Evolutionary conservation across 2,113 vertebrate species (phyloP), one percentile per base, ranked within the genome.

Genomic region (Columba livia): DNA sequence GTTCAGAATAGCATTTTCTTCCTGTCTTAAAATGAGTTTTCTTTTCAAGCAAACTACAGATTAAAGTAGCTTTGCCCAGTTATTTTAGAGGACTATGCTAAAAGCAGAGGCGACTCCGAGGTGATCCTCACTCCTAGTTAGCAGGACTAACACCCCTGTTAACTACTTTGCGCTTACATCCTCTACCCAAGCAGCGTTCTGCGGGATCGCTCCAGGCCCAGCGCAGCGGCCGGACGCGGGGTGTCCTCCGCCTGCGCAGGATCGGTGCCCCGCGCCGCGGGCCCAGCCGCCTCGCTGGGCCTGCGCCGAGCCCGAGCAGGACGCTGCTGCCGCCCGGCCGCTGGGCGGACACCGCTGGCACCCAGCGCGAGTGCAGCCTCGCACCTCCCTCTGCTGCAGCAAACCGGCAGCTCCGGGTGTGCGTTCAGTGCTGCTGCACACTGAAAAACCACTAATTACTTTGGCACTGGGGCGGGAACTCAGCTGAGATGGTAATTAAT

Each of bases 241-340:
- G 56, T 12, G 48, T 69, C 51, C 62, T 24, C 48, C 42, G 15
- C 16, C 15, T 44, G 44, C 44, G 17, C 44, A 44, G 44, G 44
- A 44, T 44, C 44, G 44, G 44, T 47, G 44, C 13, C 44, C 44
- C 9, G 44, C 17, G 44, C 18, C 18, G 18, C 44, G 8, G 44
- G 31, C 61, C n/a, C 51, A 32, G 12, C 9, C 65, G 19, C 24
- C 67, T 65, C 40, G 4, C 62, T 54, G n/a, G n/a, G 44, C 44
- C 23, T 25, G 12, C 7, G 62, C 38, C 15, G 47, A 42, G 29
- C 15, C 53, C 29, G 67, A 57, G 3, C 0, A 18, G 0, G 0
- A 31, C 25, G 29, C 24, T 9, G 38, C 28, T 66, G 5, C 47
- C 77, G 17, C 36, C n/a, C n/a, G 58, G 60, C 48, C 75, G 60